These are phyloP conservation scores for Drosophila yooni DNA, from an alignment of 2,888 invertebrate genomes.

Conservation along the genomic window DNA sequence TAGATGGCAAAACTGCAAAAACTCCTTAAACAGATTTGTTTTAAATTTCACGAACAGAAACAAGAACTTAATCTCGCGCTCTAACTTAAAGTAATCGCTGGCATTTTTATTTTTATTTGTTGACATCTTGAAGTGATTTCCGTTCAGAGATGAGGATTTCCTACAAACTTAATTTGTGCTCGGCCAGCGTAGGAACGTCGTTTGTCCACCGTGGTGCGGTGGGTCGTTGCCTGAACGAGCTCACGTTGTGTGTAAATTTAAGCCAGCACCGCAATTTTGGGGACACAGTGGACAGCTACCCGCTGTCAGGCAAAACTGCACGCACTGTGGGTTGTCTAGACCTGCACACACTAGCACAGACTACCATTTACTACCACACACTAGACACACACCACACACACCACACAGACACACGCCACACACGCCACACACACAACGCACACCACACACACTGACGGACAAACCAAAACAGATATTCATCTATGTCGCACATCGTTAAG, in stretches of 20 bases:
- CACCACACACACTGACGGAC: constrained; percentile 3
- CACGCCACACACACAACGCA: constrained; percentile 12
- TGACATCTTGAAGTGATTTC: constrained; percentile 62
- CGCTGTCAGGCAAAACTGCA: constrained; percentile 45
- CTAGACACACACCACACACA: constrained; percentile 17
- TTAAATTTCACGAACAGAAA: background rate
- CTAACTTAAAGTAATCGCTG: constrained; percentile 35
- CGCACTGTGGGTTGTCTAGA: constrained; percentile 42
- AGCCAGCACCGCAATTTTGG: constrained; percentile 34
- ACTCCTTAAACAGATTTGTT: background rate
- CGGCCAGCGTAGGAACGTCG: constrained; percentile 24
- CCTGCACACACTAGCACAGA: constrained; percentile 5
- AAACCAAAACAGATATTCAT: constrained; percentile 60
- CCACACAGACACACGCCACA: background rate
- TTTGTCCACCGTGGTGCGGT: constrained; percentile 10
- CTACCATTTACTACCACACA: constrained; percentile 3
- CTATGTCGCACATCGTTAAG: constrained; percentile 80
- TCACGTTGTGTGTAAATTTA: constrained; percentile 63
- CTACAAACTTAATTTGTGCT: constrained; percentile 68
- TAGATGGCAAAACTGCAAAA: background rate
- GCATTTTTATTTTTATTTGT: constrained; percentile 17
- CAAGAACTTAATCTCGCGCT: background rate
- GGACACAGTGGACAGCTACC: constrained; percentile 47
- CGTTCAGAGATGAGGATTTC: constrained; percentile 35
- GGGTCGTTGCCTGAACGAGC: constrained; percentile 30